Base-by-base conservation (phyloP, 2,113 vertebrate species). In the Andinoacara biseriatus region DNA sequence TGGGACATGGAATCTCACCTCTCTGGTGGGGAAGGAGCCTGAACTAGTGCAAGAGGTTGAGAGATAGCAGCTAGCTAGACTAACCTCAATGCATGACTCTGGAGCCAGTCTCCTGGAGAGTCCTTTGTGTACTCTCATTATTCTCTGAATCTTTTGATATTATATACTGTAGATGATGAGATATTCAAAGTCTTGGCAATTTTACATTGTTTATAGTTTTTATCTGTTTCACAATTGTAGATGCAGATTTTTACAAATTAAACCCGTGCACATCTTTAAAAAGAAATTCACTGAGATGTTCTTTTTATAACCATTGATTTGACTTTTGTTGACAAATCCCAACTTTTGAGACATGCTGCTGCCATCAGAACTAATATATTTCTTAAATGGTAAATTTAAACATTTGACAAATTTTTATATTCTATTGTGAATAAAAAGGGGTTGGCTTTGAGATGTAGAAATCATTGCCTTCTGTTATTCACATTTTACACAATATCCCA, bases 191-290 rank as follows among this genome's bases (percentile, higher is more conserved):
- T n/a, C 31, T 62, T 62, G 20, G 20, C 9, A 35, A 6, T 61
- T 61, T 35, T 7, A 61, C 31, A 61, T 61, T 3, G 3, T 26
- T 26, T 26, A 26, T 3, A 26, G 3, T 2, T 26, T 26, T 26
- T 26, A 26, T 26, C 26, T 26, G 60, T 35, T 62, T 18, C 10
- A 35, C 0, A 35, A 35, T 35, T 35, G 33, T 61, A 61, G 59
- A 0, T 10, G 15, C 2, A 0, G 0, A 31, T 0, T 61, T 31
- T 35, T 13, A 0, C 59, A 35, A 18, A 61, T n/a, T n/a, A 18
- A 61, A 61, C 20, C 31, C 20, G 17, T 61, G 59, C 31, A 5
- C 15, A 3, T 17, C 46, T 17, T 15, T 17, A 15, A 15, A 18
- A 3, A 52, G 6, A 18, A 7, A 13, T n/a, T 57, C 1, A 57